These are phyloP conservation scores for Orchesella cincta DNA, from an alignment of 1,140 invertebrate species.

Conservation along the genomic window DNA sequence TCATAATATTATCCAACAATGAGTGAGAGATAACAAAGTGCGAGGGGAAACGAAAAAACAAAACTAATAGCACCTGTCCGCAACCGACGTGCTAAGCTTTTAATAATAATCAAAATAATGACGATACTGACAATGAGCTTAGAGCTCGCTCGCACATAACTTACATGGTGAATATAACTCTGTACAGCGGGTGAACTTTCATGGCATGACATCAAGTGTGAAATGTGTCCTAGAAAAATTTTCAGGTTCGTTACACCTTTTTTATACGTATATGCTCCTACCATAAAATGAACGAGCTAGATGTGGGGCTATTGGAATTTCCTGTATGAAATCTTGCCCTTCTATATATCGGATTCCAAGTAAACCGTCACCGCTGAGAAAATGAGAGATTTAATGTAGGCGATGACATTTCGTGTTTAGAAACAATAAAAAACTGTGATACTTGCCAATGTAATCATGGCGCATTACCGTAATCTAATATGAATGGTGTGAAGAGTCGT, in stretches of 20 bases:
- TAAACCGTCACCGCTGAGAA: too few species aligned
- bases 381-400: slow-evolving; percentile 10
- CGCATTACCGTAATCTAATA: background rate
- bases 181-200: slow-evolving; percentile 1
- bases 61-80: slow-evolving; percentile 29
- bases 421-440: slow-evolving; percentile 25
- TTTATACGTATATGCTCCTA: background rate
- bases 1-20: slow-evolving; percentile 1
- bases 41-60: slow-evolving; percentile 5
- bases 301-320: too few species aligned
- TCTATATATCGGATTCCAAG: too few species aligned
- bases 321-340: too few species aligned
- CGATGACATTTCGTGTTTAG: slow-evolving; percentile 21
- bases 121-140: slow-evolving; percentile 24
- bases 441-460: background rate
- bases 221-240: slow-evolving; percentile 24
- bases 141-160: background rate
- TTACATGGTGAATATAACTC: background rate
- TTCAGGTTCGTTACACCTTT: slow-evolving; percentile 23
- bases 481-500: slow-evolving; percentile 18
- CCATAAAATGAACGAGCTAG: background rate
- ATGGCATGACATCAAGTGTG: background rate
- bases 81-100: slow-evolving; percentile 21
- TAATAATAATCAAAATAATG: slow-evolving; percentile 30
- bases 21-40: slow-evolving; percentile 7